These are phyloP conservation scores for Telenomus remus DNA, from an alignment of 1,140 invertebrate species.

Conservation along the genomic window DNA sequence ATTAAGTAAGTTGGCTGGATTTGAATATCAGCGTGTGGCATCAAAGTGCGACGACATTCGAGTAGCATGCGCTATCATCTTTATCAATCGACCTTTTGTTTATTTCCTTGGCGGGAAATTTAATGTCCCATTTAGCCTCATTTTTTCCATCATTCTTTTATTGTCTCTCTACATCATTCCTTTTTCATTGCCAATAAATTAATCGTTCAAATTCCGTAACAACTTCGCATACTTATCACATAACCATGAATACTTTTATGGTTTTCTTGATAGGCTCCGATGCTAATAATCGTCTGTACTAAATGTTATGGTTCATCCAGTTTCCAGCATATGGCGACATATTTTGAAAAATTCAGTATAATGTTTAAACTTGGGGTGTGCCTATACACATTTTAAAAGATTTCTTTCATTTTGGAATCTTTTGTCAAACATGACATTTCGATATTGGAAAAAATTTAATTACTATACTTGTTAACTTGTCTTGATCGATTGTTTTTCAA, in stretches of 20 bases:
- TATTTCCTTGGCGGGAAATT: constrained; percentile 15
- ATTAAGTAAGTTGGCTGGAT: constrained; percentile 1
- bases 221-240: constrained; percentile 32
- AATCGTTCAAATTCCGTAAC: constrained; percentile 44
- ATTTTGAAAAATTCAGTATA: no score
- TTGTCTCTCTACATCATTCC: constrained; percentile 36
- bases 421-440: no score
- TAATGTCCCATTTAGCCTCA: constrained; percentile 29
- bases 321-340: no score
- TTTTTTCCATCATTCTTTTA: constrained; percentile 39
- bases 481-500: no score
- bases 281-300: background rate
- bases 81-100: constrained; percentile 7
- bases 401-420: no score
- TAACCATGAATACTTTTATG: constrained; percentile 51
- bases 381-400: no score
- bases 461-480: no score
- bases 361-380: no score
- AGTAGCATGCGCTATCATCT: constrained; percentile 3
- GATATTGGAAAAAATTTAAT: no score
- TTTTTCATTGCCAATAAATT: constrained; percentile 49
- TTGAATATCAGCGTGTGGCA: constrained; percentile 7
- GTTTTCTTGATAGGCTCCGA: background rate
- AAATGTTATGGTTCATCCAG: no score
- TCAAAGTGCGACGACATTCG: constrained; percentile 10